Evolutionary conservation across 2,888 invertebrate species (phyloP), one percentile per base, ranked within the genome.

Genomic region (Parnassius apollo): DNA sequence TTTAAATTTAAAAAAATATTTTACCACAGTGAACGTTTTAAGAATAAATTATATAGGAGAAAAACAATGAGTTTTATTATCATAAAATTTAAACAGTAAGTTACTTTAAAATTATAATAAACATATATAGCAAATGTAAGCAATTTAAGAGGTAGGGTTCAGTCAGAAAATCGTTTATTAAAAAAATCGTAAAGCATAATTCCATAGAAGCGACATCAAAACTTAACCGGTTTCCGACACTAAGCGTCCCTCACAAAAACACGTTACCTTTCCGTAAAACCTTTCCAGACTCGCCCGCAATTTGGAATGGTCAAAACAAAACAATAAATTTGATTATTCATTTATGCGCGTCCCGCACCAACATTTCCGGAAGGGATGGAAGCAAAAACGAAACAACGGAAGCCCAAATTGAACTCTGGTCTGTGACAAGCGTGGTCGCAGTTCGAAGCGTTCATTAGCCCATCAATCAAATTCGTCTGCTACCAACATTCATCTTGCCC

Each of bases 321-420:
- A 85, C 77, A 75, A 83, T 82, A 82, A 82, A 83, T 80, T 78
- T 81, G 78, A 82, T 85, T 86, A 76, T 76, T 73, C 83, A 86
- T 87, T 87, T 86, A 85, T 84, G 81, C 85, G 76, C 75, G 75
- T 74, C 75, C 77, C 74, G 76, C 75, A 71, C 74, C 61, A 66
- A 68, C 72, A 76, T 75, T 78, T 77, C 76, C 75, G 82, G 78
- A 81, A 81, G 78, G 76, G 78, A 78, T 76, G 80, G 80, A 82
- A 78, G 78, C 77, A 85, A 86, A 87, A 86, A 85, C 80, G 81
- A 84, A 80, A 82, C 80, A 81, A 77, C 78, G 74, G 76, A 81
- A 77, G 72, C 75, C 77, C 69, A 85, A 88, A 88, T 88, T 88
- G 86, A 88, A 87, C 85, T 82, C 76, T 78, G 82, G 77, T 76